Evolutionary conservation across 2,113 vertebrate genomes (phyloP).

Genomic region (Mormyrus iriodes): DNA sequence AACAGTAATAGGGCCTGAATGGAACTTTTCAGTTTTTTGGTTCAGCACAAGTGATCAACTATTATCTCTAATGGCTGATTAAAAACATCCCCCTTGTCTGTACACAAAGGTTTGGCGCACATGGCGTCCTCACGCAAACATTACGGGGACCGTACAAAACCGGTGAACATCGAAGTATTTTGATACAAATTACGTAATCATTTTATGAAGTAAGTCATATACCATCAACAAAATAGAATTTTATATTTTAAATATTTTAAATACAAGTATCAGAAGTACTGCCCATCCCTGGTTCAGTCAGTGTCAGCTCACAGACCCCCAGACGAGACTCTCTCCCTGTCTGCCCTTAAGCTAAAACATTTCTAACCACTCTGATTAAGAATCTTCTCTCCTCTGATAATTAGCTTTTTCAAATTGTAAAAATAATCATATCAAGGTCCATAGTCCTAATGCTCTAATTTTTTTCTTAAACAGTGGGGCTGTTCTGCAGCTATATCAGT

Average conservation of each 20-base stretch:
- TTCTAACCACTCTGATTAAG: background rate
- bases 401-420: background rate
- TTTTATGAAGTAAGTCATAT: background rate
- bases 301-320: background rate
- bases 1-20: background rate
- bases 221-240: background rate
- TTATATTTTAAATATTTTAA: background rate
- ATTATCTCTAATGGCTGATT: slow-evolving; percentile 21
- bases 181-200: background rate
- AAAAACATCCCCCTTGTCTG: background rate
- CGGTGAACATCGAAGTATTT: background rate
- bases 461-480: background rate
- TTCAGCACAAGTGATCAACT: too few species aligned
- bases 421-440: background rate
- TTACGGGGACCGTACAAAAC: background rate
- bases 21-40: background rate
- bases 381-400: background rate
- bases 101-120: too few species aligned
- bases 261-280: background rate
- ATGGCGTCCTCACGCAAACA: too few species aligned
- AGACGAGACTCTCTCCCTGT: background rate
- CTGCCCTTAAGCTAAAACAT: background rate
- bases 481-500: background rate
- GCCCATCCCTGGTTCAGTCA: slow-evolving; percentile 1
- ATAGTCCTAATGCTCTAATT: background rate